Evolutionary conservation across 2,888 invertebrate species (phyloP), one percentile per base, ranked within the genome.

Genomic region (Diarsia mendica): DNA sequence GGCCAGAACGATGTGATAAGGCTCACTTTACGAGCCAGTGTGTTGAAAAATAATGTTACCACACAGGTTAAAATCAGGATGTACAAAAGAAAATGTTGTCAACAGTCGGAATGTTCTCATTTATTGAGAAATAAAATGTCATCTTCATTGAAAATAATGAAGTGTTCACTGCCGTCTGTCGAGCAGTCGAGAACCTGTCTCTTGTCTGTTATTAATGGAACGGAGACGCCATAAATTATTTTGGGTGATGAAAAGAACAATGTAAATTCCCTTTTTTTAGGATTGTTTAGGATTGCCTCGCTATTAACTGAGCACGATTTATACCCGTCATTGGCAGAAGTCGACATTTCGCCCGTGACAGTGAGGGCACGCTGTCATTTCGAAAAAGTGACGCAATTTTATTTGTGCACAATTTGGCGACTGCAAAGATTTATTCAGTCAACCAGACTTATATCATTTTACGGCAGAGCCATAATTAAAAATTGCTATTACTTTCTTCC

Each of bases 171-270:
- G 10, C 11, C 79, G 85, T 87, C 85, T 79, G 90, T 90, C 90
- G 88, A 88, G 82, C 85, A 84, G 86, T 23, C 87, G 88, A 90
- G 88, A 46, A 3, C 11, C 11, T 11, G 46, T 46, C 11, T 46
- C 87, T 90, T 86, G 82, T 85, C 88, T 84, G 89, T 92, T 92
- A 93, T 93, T 92, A 93, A 93, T 92, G 80, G 48, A 51, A 8
- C 69, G 44, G 80, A 87, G 88, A 89, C 89, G 88, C 87, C 88
- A 83, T 86, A 84, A 83, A 88, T 87, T 88, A 82, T 89, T 90
- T 85, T 78, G 86, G 89, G 91, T 92, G 90, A 90, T 92, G 92
- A 92, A 79, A 92, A 91, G 88, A 88, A 91, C 89, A 90, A 90
- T 90, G 88, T 90, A 89, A 92, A 92, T 90, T 39, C 39, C 88